A percentile compares a stretch with the other conserved stretches of the same genome.
Conservation (phyloP, 2,888 invertebrate genomes). For the Rosalia funebris region DNA sequence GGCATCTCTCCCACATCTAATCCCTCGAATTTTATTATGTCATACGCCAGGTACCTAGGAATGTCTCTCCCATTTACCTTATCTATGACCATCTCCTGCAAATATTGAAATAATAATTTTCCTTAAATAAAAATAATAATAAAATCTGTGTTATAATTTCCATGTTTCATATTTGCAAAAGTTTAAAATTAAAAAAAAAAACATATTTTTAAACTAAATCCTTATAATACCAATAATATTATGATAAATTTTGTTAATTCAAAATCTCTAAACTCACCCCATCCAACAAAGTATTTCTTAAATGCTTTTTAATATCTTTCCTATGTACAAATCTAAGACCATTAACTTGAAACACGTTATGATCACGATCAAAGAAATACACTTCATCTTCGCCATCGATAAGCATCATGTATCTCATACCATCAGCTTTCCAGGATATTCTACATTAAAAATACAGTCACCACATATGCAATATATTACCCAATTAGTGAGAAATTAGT, state of each 20-base stretch:
- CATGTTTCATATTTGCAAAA: no score
- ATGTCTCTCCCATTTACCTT: constrained; percentile 78
- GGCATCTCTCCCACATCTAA: constrained; percentile 79
- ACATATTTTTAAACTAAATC: not conserved
- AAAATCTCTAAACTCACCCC: constrained; percentile 73
- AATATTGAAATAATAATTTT: constrained; percentile 9
- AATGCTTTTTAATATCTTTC: constrained; percentile 75
- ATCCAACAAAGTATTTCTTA: constrained; percentile 87
- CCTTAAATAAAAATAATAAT: no score
- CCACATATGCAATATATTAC: no score
- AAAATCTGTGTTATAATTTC: no score
- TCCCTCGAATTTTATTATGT: constrained; percentile 86
- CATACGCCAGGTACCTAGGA: constrained; percentile 94
- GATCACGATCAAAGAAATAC: constrained; percentile 95
- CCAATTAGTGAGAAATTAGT: no score
- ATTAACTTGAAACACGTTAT: constrained; percentile 87
- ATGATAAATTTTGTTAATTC: no score
- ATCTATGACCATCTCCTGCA: constrained; percentile 96
- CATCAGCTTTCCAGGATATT: constrained; percentile 99
- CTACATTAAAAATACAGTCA: constrained; percentile 60
- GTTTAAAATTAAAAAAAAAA: no score
- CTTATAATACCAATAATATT: no score
- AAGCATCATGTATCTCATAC: constrained; percentile 96
- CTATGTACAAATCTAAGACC: constrained; percentile 83
- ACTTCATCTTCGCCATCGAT: constrained; percentile 87